Conservation (phyloP, 2,888 invertebrate species). For the Melanostoma mellinum region DNA sequence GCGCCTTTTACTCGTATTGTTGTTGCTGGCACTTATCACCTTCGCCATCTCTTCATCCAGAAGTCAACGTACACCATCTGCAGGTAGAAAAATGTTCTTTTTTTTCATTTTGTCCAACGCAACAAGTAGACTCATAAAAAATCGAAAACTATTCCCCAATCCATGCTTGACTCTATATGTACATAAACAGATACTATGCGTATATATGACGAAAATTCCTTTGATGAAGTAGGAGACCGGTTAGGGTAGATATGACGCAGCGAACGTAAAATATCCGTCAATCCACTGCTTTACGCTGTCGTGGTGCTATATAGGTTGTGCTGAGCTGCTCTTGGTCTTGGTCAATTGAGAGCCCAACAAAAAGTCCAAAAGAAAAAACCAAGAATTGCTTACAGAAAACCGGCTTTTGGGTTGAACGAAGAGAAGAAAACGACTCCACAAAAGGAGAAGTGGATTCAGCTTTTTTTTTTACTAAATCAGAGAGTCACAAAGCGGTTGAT, state of each 20-base stretch:
- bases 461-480: not conserved
- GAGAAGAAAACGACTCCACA: slow-evolving; percentile 41
- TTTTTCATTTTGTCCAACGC: slow-evolving; percentile 18
- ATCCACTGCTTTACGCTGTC: slow-evolving; percentile 48
- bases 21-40: slow-evolving; percentile 44
- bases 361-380: slow-evolving; percentile 36
- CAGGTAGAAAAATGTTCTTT: slow-evolving; percentile 56
- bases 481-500: too few species aligned
- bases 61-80: slow-evolving; percentile 68
- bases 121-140: slow-evolving; percentile 50
- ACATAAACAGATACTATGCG: slow-evolving; percentile 55
- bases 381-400: slow-evolving; percentile 61
- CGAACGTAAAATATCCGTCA: slow-evolving; percentile 70
- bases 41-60: slow-evolving; percentile 60
- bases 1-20: slow-evolving; percentile 24
- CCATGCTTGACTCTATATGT: slow-evolving; percentile 31
- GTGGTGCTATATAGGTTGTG: slow-evolving; percentile 69
- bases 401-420: slow-evolving; percentile 51
- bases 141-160: slow-evolving; percentile 61
- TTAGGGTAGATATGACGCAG: slow-evolving; percentile 71
- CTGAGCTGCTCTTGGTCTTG: slow-evolving; percentile 60
- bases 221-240: slow-evolving; percentile 68
- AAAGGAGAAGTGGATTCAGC: slow-evolving; percentile 50
- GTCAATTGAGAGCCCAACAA: slow-evolving; percentile 61
- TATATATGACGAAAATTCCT: slow-evolving; percentile 64